These are phyloP conservation scores for Scolanthus callimorphus DNA, from an alignment of 92 coral and sea anemone species.

Conservation along the genomic window DNA sequence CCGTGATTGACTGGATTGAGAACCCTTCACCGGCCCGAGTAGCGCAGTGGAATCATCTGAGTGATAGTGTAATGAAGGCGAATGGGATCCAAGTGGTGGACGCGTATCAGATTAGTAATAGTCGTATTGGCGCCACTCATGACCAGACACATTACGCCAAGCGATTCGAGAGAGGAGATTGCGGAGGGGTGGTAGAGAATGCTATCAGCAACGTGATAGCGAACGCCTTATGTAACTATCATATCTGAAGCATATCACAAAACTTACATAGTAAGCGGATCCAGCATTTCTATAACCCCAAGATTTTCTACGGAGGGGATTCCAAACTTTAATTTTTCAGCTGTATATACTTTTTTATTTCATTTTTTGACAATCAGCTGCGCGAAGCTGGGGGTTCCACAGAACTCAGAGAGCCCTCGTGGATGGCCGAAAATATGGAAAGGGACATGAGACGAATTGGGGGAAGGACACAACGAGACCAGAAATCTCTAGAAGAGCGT, in stretches of 20 bases:
- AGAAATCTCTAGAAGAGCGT: too few species aligned
- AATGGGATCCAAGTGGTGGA: constrained; percentile 83
- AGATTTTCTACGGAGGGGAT: too few species aligned
- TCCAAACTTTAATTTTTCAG: too few species aligned
- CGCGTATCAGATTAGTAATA: constrained; percentile 94
- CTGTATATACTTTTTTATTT: too few species aligned
- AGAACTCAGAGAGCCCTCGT: too few species aligned
- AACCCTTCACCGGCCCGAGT: constrained; percentile 93
- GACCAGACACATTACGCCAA: constrained; percentile 97
- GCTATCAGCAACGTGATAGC: constrained; percentile 88
- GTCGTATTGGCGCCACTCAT: constrained; percentile 91
- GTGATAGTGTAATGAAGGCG: constrained; percentile 62
- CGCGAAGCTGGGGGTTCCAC: too few species aligned
- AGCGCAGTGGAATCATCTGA: constrained; percentile 63
- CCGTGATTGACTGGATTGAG: constrained; percentile 88
- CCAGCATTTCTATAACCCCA: too few species aligned
- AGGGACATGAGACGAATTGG: too few species aligned
- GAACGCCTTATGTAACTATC: constrained; percentile 85
- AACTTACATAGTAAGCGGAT: too few species aligned
- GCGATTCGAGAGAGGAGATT: constrained; percentile 76
- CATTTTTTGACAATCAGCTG: too few species aligned
- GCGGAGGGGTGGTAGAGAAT: constrained; percentile 97
- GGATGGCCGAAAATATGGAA: too few species aligned
- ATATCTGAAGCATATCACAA: constrained; percentile 26
- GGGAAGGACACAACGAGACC: too few species aligned